Base-by-base conservation (phyloP, 1,140 invertebrate species). In the Cardiocondyla obscurior region DNA sequence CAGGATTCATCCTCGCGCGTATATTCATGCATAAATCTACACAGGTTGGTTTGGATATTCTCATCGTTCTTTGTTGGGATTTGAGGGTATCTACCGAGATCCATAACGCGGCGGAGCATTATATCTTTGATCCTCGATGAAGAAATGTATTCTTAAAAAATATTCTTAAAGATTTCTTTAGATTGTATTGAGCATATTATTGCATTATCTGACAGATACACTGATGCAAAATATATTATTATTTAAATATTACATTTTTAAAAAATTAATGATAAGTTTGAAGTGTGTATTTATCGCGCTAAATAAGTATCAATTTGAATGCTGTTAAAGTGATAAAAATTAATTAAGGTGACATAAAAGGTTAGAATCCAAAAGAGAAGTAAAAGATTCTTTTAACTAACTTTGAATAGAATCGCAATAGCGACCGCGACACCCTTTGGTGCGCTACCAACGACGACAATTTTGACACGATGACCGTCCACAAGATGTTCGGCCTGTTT, bases 371-470 rank as follows among this genome's bases (percentile, higher is more conserved):
- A 36, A 16, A 28, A 42, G n/a, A 19, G 8, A 5, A 73, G 39
- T 53, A 64, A 44, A 64, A 30, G 33, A 36, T 14, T 0, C 0
- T n/a, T n/a, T n/a, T n/a, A n/a, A 42, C 87, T 84, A 86, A 93
- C 90, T 90, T 93, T 93, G 84, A 91, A 92, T 39, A 93, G 87
- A 58, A 92, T 85, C 5, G 90, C 89, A 44, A 93, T 84, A 19
- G 85, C 91, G n/a, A 88, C 85, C n/a, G 91, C 90, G 6, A 93
- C 90, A 69, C 92, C 92, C 51, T 89, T 90, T 62, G 90, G 85
- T 39, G 88, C 89, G 57, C 89, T 90, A 22, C 92, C 92, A 6
- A 89, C 89, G 82, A 93, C 92, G 36, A 88, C 91, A 82, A 93
- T 83, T 85, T 93, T 93, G 42, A 93, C 87, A 49, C 88, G 83